These are phyloP conservation scores for Stegophylla sp. DNA, from an alignment of 2,888 invertebrate species.

Conservation along the genomic window DNA sequence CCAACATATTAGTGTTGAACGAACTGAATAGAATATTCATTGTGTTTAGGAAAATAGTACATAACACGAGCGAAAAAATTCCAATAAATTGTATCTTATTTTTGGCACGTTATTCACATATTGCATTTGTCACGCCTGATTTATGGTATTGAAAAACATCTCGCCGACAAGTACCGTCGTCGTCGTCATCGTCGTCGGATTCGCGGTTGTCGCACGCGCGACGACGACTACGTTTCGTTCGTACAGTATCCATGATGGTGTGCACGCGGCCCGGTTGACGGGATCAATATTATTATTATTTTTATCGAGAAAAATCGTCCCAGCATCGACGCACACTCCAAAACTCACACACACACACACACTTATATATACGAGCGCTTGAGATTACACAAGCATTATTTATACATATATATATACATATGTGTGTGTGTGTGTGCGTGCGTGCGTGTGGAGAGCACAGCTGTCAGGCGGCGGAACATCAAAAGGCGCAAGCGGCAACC, in stretches of 20 bases:
- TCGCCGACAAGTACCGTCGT: no score
- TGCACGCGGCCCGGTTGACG: not conserved
- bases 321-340: no score
- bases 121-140: no score
- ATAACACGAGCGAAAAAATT: no score
- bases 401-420: not conserved
- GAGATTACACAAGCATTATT: not conserved
- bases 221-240: not conserved
- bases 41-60: no score
- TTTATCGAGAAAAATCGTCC: not conserved
- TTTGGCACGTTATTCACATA: no score
- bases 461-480: conserved; percentile 56
- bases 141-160: no score
- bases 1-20: no score
- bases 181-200: no score
- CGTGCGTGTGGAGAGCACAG: conserved; percentile 46
- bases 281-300: not conserved
- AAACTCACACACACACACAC: not conserved
- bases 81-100: no score
- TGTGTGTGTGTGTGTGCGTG: conserved; percentile 10
- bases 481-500: conserved; percentile 34
- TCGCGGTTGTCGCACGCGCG: no score
- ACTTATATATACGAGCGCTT: not conserved
- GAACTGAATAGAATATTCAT: no score
- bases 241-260: not conserved